These are phyloP conservation scores for Crossocerus cetratus DNA, from an alignment of 2,888 invertebrate species.

Conservation along the genomic window DNA sequence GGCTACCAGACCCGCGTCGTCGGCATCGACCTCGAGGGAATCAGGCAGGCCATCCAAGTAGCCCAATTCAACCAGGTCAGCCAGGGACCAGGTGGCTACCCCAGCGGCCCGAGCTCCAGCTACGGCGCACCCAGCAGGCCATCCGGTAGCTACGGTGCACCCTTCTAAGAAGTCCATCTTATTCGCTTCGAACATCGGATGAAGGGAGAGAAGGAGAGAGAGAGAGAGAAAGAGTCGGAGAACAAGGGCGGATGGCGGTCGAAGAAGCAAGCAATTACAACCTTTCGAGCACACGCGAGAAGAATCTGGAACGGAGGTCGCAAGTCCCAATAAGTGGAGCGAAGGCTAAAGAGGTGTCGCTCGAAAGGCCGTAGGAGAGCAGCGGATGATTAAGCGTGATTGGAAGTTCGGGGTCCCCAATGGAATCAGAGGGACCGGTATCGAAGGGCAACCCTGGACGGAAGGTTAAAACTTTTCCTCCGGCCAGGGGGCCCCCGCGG, in stretches of 20 bases:
- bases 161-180: conserved; percentile 76
- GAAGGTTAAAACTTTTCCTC: conserved; percentile 20
- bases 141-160: conserved; percentile 83
- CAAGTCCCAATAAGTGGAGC: conserved; percentile 27
- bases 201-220: conserved; percentile 37
- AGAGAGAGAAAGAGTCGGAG: conserved; percentile 30
- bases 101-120: conserved; percentile 78
- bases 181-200: conserved; percentile 25
- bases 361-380: conserved; percentile 45
- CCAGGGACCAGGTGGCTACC: conserved; percentile 78
- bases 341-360: conserved; percentile 4
- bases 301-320: no score
- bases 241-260: conserved; percentile 44
- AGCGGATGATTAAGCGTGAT: conserved; percentile 28
- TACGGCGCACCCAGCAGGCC: conserved; percentile 81
- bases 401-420: conserved; percentile 20
- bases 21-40: conserved; percentile 90
- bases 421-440: neutral
- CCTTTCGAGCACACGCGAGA: conserved; percentile 42
- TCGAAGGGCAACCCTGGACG: neutral
- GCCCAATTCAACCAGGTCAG: conserved; percentile 88
- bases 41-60: conserved; percentile 92
- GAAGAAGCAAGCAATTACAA: conserved; percentile 40
- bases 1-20: conserved; percentile 83
- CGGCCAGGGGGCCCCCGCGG: conserved; percentile 20